Conservation (phyloP, 2,888 invertebrate species). For the Phalera bucephala region DNA sequence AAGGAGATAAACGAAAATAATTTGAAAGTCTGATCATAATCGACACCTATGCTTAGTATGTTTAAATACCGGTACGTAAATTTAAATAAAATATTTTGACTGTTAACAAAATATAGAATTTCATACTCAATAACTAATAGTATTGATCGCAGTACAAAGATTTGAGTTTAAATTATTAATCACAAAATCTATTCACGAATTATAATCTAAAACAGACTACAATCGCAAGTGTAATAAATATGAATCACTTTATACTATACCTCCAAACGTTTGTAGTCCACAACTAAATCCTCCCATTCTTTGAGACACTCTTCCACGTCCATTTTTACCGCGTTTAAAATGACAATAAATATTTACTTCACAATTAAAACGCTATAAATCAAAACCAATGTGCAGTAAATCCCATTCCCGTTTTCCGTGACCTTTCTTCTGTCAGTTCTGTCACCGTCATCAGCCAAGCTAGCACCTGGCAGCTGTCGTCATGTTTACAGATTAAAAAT, state of each 20-base stretch:
- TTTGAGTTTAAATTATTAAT: too few species aligned
- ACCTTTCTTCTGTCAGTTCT: constrained; percentile 10
- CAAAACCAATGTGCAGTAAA: constrained; percentile 13
- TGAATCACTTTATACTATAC: constrained; percentile 80
- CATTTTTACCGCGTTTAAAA: constrained; percentile 53
- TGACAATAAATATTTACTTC: constrained; percentile 20
- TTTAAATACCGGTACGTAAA: too few species aligned
- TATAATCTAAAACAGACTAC: not conserved
- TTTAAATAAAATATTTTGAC: too few species aligned
- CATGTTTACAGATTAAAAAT: constrained; percentile 11
- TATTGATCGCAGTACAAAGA: too few species aligned
- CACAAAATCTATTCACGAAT: not conserved
- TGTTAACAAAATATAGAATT: too few species aligned
- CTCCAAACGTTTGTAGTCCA: constrained; percentile 92
- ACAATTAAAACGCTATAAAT: constrained; percentile 22
- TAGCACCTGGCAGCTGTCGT: constrained; percentile 15
- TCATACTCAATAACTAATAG: too few species aligned
- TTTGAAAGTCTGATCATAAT: too few species aligned
- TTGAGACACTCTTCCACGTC: constrained; percentile 85
- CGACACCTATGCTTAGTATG: too few species aligned
- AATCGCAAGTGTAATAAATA: too few species aligned
- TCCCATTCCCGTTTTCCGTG: constrained; percentile 20
- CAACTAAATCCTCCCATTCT: constrained; percentile 91
- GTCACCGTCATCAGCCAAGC: constrained; percentile 15
- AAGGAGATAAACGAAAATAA: too few species aligned